Evolutionary conservation across 2,797 vertebrate species (phyloP).

Genomic region (Nannoperca australis): DNA sequence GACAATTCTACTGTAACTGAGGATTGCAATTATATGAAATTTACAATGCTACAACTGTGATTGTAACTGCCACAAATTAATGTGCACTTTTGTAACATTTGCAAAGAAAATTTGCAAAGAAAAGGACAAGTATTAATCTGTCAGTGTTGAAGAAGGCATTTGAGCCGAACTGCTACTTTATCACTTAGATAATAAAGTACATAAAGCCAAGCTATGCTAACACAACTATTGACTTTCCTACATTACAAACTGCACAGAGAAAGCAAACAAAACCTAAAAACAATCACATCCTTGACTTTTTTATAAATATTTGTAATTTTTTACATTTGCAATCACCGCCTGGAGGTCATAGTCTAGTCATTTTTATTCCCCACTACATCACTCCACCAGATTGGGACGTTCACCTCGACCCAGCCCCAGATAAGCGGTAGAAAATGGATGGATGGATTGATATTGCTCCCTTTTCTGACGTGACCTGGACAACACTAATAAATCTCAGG

Average conservation of each 20-base stretch:
- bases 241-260: background rate
- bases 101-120: no score
- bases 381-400: no score
- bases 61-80: no score
- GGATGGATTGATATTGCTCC: background rate
- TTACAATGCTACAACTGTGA: no score
- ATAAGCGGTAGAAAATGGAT: no score
- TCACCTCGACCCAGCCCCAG: no score
- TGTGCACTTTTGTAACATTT: no score
- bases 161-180: background rate
- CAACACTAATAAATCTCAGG: slow-evolving; percentile 49
- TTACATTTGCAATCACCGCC: background rate
- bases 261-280: background rate
- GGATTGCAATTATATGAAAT: background rate
- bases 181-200: background rate
- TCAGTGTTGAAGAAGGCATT: background rate
- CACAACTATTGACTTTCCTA: background rate
- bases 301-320: background rate
- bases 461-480: slow-evolving; percentile 13
- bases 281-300: background rate
- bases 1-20: background rate
- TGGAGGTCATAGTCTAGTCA: background rate
- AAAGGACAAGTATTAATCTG: background rate
- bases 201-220: background rate
- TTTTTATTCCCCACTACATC: background rate